These are phyloP conservation scores for Seriola rivoliana DNA, from an alignment of 2,113 vertebrate species.

Conservation along the genomic window DNA sequence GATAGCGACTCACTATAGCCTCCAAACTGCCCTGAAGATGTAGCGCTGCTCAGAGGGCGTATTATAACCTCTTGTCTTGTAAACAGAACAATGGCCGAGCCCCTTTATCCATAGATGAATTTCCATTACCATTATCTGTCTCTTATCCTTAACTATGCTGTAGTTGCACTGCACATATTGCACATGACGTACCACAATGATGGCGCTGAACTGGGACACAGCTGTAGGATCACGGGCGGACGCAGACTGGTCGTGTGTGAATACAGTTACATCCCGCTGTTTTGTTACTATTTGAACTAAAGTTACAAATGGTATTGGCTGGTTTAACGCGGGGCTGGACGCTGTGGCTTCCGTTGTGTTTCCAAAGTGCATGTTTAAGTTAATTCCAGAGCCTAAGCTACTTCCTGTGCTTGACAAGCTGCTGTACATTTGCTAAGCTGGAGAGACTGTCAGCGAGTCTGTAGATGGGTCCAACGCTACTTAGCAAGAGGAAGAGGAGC, in stretches of 20 bases:
- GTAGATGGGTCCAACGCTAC: slow-evolving; percentile 65
- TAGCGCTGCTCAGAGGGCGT: no score
- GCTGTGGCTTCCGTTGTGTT: slow-evolving; percentile 38
- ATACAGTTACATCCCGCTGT: not conserved
- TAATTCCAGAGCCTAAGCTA: slow-evolving; percentile 73
- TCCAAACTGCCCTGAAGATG: no score
- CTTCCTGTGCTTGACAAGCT: slow-evolving; percentile 79
- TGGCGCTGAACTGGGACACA: not conserved
- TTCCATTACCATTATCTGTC: no score
- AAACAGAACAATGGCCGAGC: no score
- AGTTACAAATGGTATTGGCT: slow-evolving; percentile 39
- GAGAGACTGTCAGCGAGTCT: slow-evolving; percentile 69
- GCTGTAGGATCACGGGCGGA: not conserved
- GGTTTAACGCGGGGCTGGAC: slow-evolving; percentile 29
- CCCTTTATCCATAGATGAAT: no score
- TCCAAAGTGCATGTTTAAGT: slow-evolving; percentile 71
- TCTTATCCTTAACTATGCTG: no score
- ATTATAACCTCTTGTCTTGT: no score
- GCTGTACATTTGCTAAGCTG: slow-evolving; percentile 72
- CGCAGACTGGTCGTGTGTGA: not conserved
- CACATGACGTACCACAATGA: no score
- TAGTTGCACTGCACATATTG: no score
- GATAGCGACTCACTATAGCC: no score
- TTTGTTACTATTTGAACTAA: slow-evolving; percentile 28
- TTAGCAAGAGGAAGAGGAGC: slow-evolving; percentile 79